These are phyloP conservation scores for Pedionomus torquatus DNA, from an alignment of 2,113 vertebrate genomes.

Conservation along the genomic window DNA sequence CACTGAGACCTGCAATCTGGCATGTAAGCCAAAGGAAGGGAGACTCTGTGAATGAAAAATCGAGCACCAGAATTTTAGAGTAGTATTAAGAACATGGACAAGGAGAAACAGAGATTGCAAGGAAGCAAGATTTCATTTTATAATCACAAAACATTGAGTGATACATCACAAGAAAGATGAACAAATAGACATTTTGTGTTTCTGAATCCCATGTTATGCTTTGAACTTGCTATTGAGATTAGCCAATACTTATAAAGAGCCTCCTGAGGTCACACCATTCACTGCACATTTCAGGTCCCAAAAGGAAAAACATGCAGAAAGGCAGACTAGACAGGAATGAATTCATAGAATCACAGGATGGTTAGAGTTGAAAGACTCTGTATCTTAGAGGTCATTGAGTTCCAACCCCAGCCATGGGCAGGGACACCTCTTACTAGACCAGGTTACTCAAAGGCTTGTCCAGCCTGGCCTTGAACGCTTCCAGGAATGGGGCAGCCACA, in stretches of 20 bases:
- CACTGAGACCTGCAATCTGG: not conserved
- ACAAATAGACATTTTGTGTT: not conserved
- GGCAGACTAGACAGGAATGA: not conserved
- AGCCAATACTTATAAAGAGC: not conserved
- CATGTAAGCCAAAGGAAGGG: not conserved
- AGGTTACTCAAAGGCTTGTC: not conserved
- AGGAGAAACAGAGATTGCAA: not conserved
- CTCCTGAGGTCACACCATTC: not conserved
- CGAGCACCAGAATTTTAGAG: not conserved
- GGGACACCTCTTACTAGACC: not conserved
- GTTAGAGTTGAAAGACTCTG: not conserved
- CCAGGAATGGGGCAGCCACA: not conserved
- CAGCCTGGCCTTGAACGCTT: not conserved
- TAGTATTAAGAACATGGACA: not conserved
- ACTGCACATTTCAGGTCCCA: not conserved
- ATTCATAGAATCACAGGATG: not conserved
- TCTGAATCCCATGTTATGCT: not conserved
- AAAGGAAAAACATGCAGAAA: not conserved
- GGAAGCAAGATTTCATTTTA: not conserved
- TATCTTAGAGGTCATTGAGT: not conserved
- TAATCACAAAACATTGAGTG: no score
- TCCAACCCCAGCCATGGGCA: not conserved
- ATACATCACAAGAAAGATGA: not conserved
- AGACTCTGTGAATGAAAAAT: fast-evolving
- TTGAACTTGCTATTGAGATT: not conserved